phyloP scores from a whole-genome alignment of 2,113 vertebrate genomes.

The Ramphastos sulfuratus region DNA sequence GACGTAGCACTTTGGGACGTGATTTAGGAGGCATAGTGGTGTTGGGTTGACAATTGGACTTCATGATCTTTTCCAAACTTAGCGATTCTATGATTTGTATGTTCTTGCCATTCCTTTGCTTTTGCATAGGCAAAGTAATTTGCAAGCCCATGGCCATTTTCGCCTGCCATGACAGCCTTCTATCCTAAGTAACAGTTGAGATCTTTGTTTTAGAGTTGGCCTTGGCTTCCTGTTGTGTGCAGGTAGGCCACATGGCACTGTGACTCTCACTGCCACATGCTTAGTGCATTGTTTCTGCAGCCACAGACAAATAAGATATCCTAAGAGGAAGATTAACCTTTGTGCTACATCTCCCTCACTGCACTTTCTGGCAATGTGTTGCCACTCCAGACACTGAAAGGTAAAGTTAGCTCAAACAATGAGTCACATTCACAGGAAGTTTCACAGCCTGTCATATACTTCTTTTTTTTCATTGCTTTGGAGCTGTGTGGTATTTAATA shows the following conservation, averaged over 20 bases:
- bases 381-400: conserved; percentile 16
- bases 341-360: background rate
- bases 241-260: background rate
- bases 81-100: background rate
- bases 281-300: background rate
- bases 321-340: background rate
- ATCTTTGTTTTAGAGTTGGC: background rate
- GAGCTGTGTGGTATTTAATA: background rate
- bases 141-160: background rate
- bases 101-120: background rate
- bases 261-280: background rate
- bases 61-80: too few relatives aligned
- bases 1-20: too few relatives aligned
- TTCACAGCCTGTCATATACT: background rate
- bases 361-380: background rate
- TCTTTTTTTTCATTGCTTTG: background rate
- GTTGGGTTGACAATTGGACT: too few relatives aligned
- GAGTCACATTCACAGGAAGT: conserved; percentile 58
- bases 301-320: conserved; percentile 19
- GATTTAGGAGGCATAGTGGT: too few relatives aligned
- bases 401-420: conserved; percentile 25
- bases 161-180: background rate
- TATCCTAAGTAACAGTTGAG: background rate
- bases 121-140: background rate
- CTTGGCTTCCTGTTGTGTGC: background rate